These are phyloP conservation scores for Drosophila truncata DNA, from an alignment of 1,140 invertebrate species.

Conservation along the genomic window DNA sequence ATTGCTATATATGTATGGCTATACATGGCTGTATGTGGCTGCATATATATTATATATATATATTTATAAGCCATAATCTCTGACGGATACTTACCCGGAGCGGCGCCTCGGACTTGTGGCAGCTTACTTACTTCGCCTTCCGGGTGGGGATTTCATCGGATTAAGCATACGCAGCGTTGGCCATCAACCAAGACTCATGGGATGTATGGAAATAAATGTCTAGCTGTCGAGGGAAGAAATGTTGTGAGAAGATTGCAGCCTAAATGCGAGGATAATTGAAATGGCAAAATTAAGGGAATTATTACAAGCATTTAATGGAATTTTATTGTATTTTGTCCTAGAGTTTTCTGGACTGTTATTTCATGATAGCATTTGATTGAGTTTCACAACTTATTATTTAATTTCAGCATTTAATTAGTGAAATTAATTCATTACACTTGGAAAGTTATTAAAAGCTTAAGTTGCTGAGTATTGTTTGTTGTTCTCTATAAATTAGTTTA, in stretches of 20 bases:
- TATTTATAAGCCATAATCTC: slow-evolving; percentile 50
- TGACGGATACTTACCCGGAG: slow-evolving; percentile 53
- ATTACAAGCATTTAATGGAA: slow-evolving; percentile 22
- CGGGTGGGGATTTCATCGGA: slow-evolving; percentile 20
- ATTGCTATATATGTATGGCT: slow-evolving; percentile 50
- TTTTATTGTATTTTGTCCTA: slow-evolving; percentile 8
- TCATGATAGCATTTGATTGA: background rate
- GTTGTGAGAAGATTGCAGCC: slow-evolving; percentile 18
- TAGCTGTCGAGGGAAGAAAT: background rate
- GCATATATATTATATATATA: slow-evolving; percentile 4
- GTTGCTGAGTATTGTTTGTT: too few species aligned
- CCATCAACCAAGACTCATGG: background rate
- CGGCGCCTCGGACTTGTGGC: slow-evolving; percentile 9
- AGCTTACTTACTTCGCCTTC: slow-evolving; percentile 46
- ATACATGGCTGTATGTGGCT: background rate
- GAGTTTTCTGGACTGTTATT: background rate
- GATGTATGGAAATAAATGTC: slow-evolving; percentile 33
- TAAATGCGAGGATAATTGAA: slow-evolving; percentile 14
- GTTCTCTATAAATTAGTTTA: background rate
- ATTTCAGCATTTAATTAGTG: background rate
- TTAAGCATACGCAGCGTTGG: slow-evolving; percentile 47
- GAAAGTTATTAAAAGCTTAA: background rate
- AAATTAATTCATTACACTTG: background rate
- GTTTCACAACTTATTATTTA: background rate
- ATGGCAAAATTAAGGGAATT: slow-evolving; percentile 1